phyloP scores from a whole-genome alignment of 2,797 vertebrate genomes.

The Myoxocephalus aenaeus region DNA sequence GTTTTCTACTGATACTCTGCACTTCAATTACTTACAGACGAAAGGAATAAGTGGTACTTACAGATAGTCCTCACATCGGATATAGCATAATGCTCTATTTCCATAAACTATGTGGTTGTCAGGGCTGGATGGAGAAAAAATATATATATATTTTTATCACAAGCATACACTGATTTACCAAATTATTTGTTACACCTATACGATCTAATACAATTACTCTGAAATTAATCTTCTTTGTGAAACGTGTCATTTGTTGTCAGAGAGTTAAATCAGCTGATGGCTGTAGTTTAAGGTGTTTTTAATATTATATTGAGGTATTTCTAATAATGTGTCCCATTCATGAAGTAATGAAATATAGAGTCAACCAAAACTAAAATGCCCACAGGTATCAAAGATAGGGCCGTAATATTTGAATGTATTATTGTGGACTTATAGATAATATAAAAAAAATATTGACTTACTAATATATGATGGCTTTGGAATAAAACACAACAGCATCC shows the following conservation, averaged over 20 bases:
- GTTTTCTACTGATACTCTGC: neutral
- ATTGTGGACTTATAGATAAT: neutral
- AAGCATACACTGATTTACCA: neutral
- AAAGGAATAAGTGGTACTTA: conserved; percentile 79
- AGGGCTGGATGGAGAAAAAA: conserved; percentile 80
- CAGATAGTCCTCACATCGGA: conserved; percentile 86
- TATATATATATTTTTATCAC: no score
- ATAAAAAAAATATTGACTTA: conserved; percentile 74
- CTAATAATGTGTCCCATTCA: neutral
- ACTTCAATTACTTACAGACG: neutral
- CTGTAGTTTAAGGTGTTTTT: no score
- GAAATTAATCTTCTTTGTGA: neutral
- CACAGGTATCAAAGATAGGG: neutral
- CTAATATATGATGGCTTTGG: conserved; percentile 88
- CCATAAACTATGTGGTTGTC: conserved; percentile 92
- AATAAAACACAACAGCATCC: conserved; percentile 88
- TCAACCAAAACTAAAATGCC: neutral
- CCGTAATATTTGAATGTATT: neutral
- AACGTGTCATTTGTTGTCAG: neutral
- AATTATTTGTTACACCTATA: neutral
- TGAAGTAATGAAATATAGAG: neutral
- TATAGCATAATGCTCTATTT: conserved; percentile 92
- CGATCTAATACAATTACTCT: neutral
- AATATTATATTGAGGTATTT: neutral
- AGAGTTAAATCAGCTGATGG: neutral